These are phyloP conservation scores for Dermatemys mawii DNA, from an alignment of 2,113 vertebrate genomes.

Conservation along the genomic window DNA sequence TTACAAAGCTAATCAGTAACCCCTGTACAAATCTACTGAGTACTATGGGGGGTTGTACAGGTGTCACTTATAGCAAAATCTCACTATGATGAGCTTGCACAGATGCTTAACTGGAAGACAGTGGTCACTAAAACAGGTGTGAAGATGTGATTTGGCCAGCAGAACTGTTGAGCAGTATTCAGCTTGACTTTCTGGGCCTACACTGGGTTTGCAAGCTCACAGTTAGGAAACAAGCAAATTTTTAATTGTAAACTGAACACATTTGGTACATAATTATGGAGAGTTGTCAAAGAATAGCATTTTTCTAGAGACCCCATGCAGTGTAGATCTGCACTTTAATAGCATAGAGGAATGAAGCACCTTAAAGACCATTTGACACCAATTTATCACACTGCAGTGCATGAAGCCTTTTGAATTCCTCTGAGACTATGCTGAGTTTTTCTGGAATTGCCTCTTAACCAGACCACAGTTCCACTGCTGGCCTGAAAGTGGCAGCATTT, in stretches of 20 bases:
- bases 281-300: not conserved
- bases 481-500: constrained; percentile 28
- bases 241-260: not conserved
- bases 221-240: not conserved
- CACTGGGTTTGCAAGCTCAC: not conserved
- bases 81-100: no score
- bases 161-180: not conserved
- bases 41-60: not conserved
- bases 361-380: not conserved
- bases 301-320: not conserved
- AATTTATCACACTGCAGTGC: no score
- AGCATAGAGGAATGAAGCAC: not conserved
- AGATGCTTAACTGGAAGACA: not conserved
- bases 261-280: not conserved
- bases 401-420: not conserved
- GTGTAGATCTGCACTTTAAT: not conserved
- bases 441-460: not conserved
- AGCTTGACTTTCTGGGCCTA: not conserved
- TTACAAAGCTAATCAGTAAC: not conserved
- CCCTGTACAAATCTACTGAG: not conserved
- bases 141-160: not conserved
- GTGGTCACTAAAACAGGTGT: not conserved
- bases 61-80: not conserved
- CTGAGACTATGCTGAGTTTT: fast-evolving
- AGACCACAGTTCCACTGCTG: not conserved